Percentiles rank a stretch among this genome's conserved stretches.
phyloP scores from a whole-genome alignment of 2,888 invertebrate genomes.

The Macaria notata region DNA sequence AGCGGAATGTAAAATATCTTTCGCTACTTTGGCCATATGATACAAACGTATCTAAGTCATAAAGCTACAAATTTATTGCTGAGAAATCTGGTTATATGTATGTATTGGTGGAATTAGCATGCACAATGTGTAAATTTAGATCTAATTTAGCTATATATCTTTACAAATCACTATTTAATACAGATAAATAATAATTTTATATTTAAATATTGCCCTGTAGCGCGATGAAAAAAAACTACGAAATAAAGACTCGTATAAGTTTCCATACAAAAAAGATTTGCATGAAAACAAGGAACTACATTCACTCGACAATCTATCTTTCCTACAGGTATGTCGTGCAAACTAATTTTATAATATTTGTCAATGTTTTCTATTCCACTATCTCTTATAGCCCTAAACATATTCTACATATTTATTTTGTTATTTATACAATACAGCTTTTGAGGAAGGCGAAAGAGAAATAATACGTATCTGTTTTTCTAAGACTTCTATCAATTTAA shows the following conservation, averaged over 20 bases:
- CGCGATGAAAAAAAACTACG: no score
- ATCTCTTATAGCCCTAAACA: constrained; percentile 18
- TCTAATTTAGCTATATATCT: no score
- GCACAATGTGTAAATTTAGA: neutral
- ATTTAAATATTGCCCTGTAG: no score
- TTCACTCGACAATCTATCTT: no score
- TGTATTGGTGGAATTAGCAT: neutral
- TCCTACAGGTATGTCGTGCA: constrained; percentile 1
- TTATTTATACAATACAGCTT: constrained; percentile 13
- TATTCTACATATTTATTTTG: constrained; percentile 13
- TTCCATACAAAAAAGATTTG: no score
- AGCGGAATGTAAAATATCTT: constrained; percentile 69
- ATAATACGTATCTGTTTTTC: constrained; percentile 25
- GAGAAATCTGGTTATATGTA: neutral
- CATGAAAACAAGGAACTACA: no score
- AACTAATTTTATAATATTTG: constrained; percentile 20
- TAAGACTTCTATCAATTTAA: no score
- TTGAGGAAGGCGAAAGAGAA: constrained; percentile 23
- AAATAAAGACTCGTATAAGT: no score
- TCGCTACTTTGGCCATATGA: constrained; percentile 55
- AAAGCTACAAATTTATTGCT: neutral
- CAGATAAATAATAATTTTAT: no score
- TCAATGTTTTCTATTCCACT: constrained; percentile 23
- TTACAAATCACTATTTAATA: no score
- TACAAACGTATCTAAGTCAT: neutral